phyloP scores from a whole-genome alignment of 2,888 invertebrate species.

The Apamea monoglypha region DNA sequence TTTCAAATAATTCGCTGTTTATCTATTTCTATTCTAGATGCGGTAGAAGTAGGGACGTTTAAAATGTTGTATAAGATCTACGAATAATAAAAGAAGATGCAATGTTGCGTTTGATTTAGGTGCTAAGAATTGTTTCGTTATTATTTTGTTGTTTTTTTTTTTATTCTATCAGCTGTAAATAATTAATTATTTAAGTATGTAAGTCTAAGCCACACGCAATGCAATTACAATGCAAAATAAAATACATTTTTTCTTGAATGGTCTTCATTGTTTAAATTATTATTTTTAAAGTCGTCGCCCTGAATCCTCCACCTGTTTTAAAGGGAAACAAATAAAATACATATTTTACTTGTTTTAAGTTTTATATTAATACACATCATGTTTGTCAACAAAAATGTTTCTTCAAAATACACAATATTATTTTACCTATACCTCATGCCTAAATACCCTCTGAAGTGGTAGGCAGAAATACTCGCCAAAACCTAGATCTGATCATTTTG shows the following conservation, averaged over 20 bases:
- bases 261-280: constrained; percentile 38
- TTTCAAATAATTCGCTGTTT: neutral
- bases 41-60: neutral
- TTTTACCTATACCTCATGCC: neutral
- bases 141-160: constrained; percentile 24
- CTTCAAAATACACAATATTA: neutral
- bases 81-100: neutral
- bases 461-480: neutral
- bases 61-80: constrained; percentile 5
- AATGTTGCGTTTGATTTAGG: constrained; percentile 13
- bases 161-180: constrained; percentile 29
- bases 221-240: constrained; percentile 82
- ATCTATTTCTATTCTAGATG: neutral
- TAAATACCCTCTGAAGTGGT: neutral
- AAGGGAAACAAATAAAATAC: neutral
- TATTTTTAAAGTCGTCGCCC: neutral
- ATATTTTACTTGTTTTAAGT: neutral
- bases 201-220: constrained; percentile 70
- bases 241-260: constrained; percentile 52
- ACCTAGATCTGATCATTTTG: too few relatives aligned
- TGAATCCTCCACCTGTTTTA: neutral
- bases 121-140: constrained; percentile 20
- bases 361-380: neutral
- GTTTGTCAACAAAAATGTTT: too few relatives aligned
- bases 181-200: constrained; percentile 9